Conservation (phyloP, 2,888 invertebrate genomes). For the Schizotus pectinicornis region DNA sequence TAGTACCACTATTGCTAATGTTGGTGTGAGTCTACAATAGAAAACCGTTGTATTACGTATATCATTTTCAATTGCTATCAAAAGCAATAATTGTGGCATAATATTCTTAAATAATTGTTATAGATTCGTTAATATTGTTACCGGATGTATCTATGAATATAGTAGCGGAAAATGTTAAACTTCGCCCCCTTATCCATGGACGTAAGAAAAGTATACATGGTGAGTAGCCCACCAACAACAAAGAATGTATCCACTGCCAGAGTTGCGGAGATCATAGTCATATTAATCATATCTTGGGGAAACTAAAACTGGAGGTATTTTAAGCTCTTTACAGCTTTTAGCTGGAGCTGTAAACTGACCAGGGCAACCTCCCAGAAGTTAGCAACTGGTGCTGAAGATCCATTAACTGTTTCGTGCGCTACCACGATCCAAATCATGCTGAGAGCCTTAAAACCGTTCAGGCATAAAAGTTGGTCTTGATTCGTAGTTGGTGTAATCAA, state of each 20-base stretch:
- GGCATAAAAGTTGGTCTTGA: slow-evolving; percentile 53
- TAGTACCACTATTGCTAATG: slow-evolving; percentile 32
- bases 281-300: slow-evolving; percentile 10
- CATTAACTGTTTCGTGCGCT: slow-evolving; percentile 48
- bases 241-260: slow-evolving; percentile 69
- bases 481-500: slow-evolving; percentile 53
- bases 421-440: slow-evolving; percentile 61
- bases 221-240: slow-evolving; percentile 64
- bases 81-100: no score
- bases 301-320: slow-evolving; percentile 35
- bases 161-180: slow-evolving; percentile 51
- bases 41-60: no score
- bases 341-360: no score
- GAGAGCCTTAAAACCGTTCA: slow-evolving; percentile 59
- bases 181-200: slow-evolving; percentile 43
- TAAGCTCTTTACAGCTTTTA: not conserved
- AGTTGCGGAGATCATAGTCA: slow-evolving; percentile 53
- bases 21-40: not conserved
- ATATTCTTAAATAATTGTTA: no score
- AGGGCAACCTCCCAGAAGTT: not conserved
- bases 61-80: no score
- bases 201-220: slow-evolving; percentile 56
- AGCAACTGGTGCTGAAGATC: not conserved
- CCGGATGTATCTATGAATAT: slow-evolving; percentile 56
- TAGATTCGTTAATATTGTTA: not conserved